phyloP scores from a whole-genome alignment of 2,797 vertebrate species.

The Dallia pectoralis region DNA sequence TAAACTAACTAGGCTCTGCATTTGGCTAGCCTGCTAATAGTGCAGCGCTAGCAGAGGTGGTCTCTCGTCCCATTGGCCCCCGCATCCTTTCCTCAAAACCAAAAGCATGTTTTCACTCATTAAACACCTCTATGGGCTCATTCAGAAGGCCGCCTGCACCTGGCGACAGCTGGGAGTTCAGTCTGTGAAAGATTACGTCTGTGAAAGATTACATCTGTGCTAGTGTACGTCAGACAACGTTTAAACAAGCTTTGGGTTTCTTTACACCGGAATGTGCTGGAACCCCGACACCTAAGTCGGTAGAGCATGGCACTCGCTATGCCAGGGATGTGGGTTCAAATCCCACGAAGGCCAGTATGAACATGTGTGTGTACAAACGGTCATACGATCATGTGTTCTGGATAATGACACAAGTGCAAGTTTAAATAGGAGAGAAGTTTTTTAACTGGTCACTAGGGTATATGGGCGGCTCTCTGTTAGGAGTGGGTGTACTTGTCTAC shows the following conservation, averaged over 20 bases:
- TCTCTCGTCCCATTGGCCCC: not conserved
- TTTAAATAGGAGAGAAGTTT: not conserved
- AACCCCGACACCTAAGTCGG: too few species aligned
- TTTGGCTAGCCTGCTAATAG: constrained; percentile 35
- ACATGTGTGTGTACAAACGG: too few species aligned
- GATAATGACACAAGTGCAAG: not conserved
- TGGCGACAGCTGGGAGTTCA: not conserved
- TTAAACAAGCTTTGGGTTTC: not conserved
- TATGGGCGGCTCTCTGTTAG: not conserved
- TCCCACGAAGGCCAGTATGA: not conserved
- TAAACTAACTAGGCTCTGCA: constrained; percentile 39
- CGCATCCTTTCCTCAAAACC: constrained; percentile 6
- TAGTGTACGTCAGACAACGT: not conserved
- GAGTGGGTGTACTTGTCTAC: too few species aligned
- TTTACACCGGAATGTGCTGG: not conserved
- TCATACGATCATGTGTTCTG: too few species aligned
- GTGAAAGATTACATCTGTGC: not conserved
- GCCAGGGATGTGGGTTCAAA: too few species aligned
- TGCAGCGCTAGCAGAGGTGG: constrained; percentile 5
- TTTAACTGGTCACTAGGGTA: not conserved
- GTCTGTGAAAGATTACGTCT: not conserved
- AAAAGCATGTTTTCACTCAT: not conserved
- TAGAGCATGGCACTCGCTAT: not conserved
- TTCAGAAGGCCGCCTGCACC: not conserved
- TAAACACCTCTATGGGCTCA: not conserved